These are phyloP conservation scores for Epistrophe eligans DNA, from an alignment of 2,888 invertebrate species.

Conservation along the genomic window DNA sequence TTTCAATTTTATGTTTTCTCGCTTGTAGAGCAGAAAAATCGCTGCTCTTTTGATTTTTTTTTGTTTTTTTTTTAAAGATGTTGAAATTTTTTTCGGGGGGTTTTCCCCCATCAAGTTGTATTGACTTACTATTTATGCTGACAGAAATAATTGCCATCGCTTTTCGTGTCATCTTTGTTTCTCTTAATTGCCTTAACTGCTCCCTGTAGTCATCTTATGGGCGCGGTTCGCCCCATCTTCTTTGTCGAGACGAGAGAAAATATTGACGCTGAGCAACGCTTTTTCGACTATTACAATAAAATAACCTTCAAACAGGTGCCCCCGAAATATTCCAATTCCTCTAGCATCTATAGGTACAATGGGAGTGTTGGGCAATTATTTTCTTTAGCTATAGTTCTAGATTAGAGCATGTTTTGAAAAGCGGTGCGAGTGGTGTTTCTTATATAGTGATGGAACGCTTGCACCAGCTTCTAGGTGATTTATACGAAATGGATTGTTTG, in stretches of 20 bases:
- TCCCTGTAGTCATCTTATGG: constrained; percentile 58
- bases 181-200: constrained; percentile 63
- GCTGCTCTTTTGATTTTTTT: constrained; percentile 23
- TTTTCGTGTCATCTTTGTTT: constrained; percentile 61
- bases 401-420: constrained; percentile 33
- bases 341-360: neutral
- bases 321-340: constrained; percentile 21
- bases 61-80: neutral
- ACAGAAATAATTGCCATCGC: constrained; percentile 75
- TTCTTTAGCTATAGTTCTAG: constrained; percentile 19
- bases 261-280: constrained; percentile 28
- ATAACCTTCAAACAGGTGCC: constrained; percentile 76
- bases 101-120: constrained; percentile 21
- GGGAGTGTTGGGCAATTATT: constrained; percentile 68
- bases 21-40: constrained; percentile 44
- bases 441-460: constrained; percentile 47
- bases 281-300: constrained; percentile 69
- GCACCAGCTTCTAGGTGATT: constrained; percentile 71
- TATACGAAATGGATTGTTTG: constrained; percentile 70
- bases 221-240: neutral
- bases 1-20: constrained; percentile 67
- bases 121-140: constrained; percentile 75
- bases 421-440: constrained; percentile 26
- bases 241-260: constrained; percentile 6
- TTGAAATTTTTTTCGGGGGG: neutral